These are phyloP conservation scores for Fundulus diaphanus DNA, from an alignment of 2,797 vertebrate species.

Conservation along the genomic window DNA sequence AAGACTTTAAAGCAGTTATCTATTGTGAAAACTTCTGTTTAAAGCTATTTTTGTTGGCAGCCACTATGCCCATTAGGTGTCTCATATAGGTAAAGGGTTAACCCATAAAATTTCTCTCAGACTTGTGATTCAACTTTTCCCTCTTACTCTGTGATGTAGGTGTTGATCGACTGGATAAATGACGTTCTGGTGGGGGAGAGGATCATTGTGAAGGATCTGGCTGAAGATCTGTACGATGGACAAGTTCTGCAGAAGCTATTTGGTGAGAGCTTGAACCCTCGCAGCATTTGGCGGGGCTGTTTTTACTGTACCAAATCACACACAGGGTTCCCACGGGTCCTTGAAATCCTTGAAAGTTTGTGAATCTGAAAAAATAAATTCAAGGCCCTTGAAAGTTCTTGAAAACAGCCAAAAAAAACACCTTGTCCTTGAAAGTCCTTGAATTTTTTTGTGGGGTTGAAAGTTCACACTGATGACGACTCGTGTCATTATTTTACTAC, in stretches of 20 bases:
- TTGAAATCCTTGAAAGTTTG: too few species aligned
- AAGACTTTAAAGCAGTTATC: not conserved
- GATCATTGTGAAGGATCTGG: conserved; percentile 98
- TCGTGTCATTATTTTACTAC: too few species aligned
- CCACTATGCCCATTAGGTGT: too few species aligned
- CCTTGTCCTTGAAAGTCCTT: too few species aligned
- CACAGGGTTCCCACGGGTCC: too few species aligned
- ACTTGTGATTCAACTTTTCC: not conserved
- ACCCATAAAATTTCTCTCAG: not conserved
- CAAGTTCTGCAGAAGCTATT: conserved; percentile 99
- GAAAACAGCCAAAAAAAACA: too few species aligned
- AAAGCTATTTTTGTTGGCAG: not conserved
- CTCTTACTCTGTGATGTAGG: conserved; percentile 73
- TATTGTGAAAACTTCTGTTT: not conserved
- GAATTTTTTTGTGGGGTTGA: too few species aligned
- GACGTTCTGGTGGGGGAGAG: conserved; percentile 96
- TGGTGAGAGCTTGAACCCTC: conserved; percentile 63
- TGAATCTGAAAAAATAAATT: too few species aligned
- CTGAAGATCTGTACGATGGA: conserved; percentile 97
- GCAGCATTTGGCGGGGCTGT: not conserved
- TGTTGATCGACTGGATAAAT: conserved; percentile 99
- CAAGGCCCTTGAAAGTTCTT: too few species aligned
- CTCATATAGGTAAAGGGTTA: not conserved
- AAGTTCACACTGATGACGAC: too few species aligned
- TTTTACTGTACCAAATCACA: not conserved